Evolutionary conservation across 2,797 vertebrate genomes (phyloP).

Genomic region (Ceyx erithaca): DNA sequence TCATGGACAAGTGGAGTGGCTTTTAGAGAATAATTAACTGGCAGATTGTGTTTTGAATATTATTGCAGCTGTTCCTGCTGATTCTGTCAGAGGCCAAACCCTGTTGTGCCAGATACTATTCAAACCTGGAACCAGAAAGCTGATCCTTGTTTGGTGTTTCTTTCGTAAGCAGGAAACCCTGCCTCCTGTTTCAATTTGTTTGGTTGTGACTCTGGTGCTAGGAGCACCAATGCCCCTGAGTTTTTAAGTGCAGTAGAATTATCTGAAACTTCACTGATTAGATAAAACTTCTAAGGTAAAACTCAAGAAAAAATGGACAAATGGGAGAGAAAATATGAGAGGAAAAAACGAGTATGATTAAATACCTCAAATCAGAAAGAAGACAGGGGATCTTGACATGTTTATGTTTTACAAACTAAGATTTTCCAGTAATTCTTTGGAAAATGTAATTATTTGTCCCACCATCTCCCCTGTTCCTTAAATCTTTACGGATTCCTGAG

Average conservation of each 20-base stretch:
- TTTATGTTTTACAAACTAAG: neutral
- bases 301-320: neutral
- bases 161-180: neutral
- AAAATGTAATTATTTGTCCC: neutral
- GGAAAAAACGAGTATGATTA: neutral
- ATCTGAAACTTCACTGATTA: neutral
- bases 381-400: neutral
- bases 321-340: neutral
- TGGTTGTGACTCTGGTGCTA: neutral
- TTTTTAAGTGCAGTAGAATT: neutral
- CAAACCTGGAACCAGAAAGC: neutral
- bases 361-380: neutral
- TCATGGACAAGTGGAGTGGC: neutral
- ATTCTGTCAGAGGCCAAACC: neutral
- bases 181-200: neutral
- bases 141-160: neutral
- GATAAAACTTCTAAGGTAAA: neutral
- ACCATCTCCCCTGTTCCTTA: neutral
- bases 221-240: neutral
- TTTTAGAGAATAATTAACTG: constrained; percentile 39
- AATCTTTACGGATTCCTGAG: neutral
- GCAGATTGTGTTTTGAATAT: constrained; percentile 31
- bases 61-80: constrained; percentile 12
- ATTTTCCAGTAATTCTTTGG: neutral
- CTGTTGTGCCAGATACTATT: neutral